A percentile compares a stretch with the other conserved stretches of the same genome.
Evolutionary conservation across 1,140 invertebrate species (phyloP).

Genomic region (Glomeris maerens): DNA sequence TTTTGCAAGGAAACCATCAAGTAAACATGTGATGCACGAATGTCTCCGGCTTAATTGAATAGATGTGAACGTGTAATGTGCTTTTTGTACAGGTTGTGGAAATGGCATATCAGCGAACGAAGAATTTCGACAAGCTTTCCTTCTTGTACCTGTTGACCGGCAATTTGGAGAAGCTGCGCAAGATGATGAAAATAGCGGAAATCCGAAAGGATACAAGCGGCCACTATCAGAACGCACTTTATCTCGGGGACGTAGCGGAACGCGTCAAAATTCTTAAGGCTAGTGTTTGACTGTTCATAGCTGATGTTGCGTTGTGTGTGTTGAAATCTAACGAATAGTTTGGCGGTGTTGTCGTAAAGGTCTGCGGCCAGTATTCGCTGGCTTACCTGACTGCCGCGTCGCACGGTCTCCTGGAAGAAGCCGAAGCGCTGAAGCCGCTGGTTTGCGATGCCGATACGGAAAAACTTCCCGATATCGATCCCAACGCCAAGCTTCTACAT

Average conservation of each 20-base stretch:
- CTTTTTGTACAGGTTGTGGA: slow-evolving; percentile 51
- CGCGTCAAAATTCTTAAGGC: slow-evolving; percentile 79
- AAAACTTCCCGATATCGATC: slow-evolving; percentile 56
- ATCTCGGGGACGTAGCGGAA: slow-evolving; percentile 83
- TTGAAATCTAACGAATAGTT: background rate
- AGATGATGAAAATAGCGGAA: slow-evolving; percentile 99
- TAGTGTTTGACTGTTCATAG: slow-evolving; percentile 14
- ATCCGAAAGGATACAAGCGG: slow-evolving; percentile 89
- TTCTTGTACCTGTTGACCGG: slow-evolving; percentile 98
- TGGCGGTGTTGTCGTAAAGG: slow-evolving; percentile 24
- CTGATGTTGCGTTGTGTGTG: slow-evolving; percentile 1
- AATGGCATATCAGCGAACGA: slow-evolving; percentile 98
- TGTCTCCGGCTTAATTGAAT: background rate
- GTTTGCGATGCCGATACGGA: slow-evolving; percentile 47
- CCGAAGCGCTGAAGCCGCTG: slow-evolving; percentile 51
- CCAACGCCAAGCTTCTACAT: slow-evolving; percentile 59
- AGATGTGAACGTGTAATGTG: background rate
- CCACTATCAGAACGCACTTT: slow-evolving; percentile 87
- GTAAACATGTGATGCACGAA: slow-evolving; percentile 37
- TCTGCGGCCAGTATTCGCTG: slow-evolving; percentile 48
- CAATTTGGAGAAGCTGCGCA: slow-evolving; percentile 90
- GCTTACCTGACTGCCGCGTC: slow-evolving; percentile 91
- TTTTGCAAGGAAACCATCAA: slow-evolving; percentile 90
- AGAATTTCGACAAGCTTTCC: slow-evolving; percentile 97
- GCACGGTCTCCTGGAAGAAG: slow-evolving; percentile 73